Conservation (phyloP, 1,140 invertebrate species). For the Metopolophium dirhodum region DNA sequence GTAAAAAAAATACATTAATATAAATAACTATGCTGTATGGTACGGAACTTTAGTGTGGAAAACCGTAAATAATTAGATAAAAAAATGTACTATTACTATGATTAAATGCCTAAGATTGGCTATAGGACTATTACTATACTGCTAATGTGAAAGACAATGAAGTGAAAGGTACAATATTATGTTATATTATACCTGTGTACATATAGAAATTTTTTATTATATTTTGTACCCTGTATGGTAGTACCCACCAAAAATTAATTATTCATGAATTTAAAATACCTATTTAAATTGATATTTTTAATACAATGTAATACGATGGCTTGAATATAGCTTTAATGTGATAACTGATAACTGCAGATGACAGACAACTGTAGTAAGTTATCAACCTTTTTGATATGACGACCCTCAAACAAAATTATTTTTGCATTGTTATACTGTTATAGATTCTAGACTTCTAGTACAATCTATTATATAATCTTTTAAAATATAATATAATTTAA, state of each 20-base stretch:
- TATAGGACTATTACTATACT: no score
- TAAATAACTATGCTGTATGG: no score
- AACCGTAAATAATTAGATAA: no score
- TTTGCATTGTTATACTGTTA: not conserved
- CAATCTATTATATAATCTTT: not conserved
- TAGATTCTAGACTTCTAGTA: not conserved
- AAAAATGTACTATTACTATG: no score
- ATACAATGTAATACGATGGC: no score
- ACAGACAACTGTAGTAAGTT: no score
- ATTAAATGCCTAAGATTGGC: not conserved
- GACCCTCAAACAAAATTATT: not conserved
- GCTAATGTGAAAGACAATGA: not conserved
- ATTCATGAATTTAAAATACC: no score
- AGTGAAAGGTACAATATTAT: not conserved
- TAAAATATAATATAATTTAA: not conserved
- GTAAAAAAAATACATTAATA: no score
- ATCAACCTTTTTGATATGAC: no score
- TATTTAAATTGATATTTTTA: no score
- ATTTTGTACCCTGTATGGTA: not conserved
- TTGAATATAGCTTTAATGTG: not conserved
- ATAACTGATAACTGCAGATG: not conserved
- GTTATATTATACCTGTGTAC: not conserved
- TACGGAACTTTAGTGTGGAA: no score
- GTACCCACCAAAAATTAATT: not conserved
- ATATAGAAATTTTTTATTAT: not conserved